Base-by-base conservation (phyloP, 2,113 vertebrate species). In the Dasypus novemcinctus region DNA sequence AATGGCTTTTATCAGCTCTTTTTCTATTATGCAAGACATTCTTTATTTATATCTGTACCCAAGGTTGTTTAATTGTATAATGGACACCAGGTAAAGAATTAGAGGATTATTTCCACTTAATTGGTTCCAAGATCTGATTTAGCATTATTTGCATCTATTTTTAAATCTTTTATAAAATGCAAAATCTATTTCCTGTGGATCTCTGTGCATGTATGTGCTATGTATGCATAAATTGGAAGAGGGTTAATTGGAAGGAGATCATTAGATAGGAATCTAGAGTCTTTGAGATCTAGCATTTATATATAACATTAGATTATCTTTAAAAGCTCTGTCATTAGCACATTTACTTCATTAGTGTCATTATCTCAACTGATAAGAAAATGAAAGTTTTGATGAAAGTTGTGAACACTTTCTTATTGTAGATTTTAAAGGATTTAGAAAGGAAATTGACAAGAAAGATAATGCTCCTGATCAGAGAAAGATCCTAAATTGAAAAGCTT, bases 111-210 rank as follows among this genome's bases (percentile, higher is more conserved):
- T 91, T 96, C 52, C 31, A 81, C 13, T 94, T 95, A 54, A 89
- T 66, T 94, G 87, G 84, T 92, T 94, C 63, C 25, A 87, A 93
- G 64, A 79, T 90, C 87, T 96, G 46, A 88, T 15, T 92, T 95
- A 38, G 57, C 78, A 20, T 91, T 82, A 93, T 69, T 80, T 94
- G 23, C 57, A 84, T 33, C 46, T 86, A 71, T 93, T 86, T 93
- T 71, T 71, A 95, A 96, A 69, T 64, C 9, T 54, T 7, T 64
- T 92, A 5, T 89, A 64, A 97, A 75, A 91, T 80, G n/a, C 7
- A 57, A 68, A 57, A 81, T 86, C 31, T 59, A 57, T 81, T 96
- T 82, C 31, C 79, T n/a, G 13, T 59, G 21, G 0, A 13, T 93
- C n/a, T 90, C 41, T 83, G 31, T 64, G 27, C n/a, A 59, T 63